Percentiles rank a stretch among this genome's conserved stretches.
Conservation (phyloP, 2,888 invertebrate species). For the Atrina japonica region DNA sequence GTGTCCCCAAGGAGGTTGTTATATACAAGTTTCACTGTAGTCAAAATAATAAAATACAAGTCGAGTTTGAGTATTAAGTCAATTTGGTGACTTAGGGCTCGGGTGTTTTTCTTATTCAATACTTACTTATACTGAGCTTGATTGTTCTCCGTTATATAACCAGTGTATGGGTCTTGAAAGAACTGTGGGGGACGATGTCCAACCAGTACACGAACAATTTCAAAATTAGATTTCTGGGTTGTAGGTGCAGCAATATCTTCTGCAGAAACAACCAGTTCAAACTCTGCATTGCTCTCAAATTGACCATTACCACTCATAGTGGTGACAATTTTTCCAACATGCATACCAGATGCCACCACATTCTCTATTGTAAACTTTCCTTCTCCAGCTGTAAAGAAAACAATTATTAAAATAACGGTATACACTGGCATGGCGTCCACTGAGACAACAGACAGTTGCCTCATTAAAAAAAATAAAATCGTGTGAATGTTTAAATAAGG, state of each 20-base stretch:
- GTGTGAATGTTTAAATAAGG: too few relatives aligned
- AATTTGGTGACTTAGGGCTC: too few relatives aligned
- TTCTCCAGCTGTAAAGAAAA: conserved; percentile 83
- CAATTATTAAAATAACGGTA: too few relatives aligned
- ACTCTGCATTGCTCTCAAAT: conserved; percentile 89
- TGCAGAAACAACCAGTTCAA: conserved; percentile 96
- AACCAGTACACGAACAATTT: conserved; percentile 88
- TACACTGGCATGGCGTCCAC: too few relatives aligned
- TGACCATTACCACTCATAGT: conserved; percentile 63
- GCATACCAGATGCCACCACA: conserved; percentile 59
- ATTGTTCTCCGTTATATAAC: conserved; percentile 97
- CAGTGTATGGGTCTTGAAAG: conserved; percentile 96
- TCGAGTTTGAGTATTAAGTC: too few relatives aligned
- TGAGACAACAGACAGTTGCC: too few relatives aligned
- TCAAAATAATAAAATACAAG: too few relatives aligned
- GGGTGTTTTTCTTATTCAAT: not conserved
- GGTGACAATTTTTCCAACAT: conserved; percentile 63
- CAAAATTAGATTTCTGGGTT: conserved; percentile 68
- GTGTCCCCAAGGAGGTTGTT: too few relatives aligned
- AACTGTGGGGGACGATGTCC: conserved; percentile 99
- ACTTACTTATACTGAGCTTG: conserved; percentile 97
- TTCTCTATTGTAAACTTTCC: conserved; percentile 93
- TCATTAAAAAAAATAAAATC: too few relatives aligned
- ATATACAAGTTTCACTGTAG: too few relatives aligned
- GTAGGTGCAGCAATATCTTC: conserved; percentile 51